Conservation (phyloP, 2,888 invertebrate genomes). For the Eupithecia vulgata region DNA sequence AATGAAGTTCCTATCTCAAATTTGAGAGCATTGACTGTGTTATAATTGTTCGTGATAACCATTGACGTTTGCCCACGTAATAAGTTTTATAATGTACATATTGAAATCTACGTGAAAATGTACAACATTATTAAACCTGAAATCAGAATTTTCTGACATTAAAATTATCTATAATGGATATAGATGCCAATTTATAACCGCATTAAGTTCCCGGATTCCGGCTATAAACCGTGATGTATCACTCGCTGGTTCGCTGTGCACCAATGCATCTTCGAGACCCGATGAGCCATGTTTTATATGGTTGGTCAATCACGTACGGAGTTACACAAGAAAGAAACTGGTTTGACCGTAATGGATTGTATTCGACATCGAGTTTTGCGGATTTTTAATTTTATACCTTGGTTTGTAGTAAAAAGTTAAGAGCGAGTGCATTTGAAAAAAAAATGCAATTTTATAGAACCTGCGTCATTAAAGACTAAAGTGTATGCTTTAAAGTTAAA, state of each 20-base stretch:
- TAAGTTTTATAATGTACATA: too few species aligned
- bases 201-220: constrained; percentile 15
- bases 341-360: constrained; percentile 23
- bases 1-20: too few species aligned
- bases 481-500: not conserved
- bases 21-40: not conserved
- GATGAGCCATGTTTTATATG: constrained; percentile 26
- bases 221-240: constrained; percentile 45
- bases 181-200: constrained; percentile 23
- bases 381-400: too few species aligned
- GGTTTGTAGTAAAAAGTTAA: too few species aligned
- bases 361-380: constrained; percentile 1
- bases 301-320: constrained; percentile 20
- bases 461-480: not conserved
- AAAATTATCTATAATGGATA: constrained; percentile 1
- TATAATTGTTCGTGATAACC: not conserved
- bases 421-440: not conserved
- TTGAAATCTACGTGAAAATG: not conserved
- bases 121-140: not conserved
- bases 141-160: not conserved
- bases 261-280: constrained; percentile 13
- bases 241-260: constrained; percentile 25
- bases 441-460: not conserved
- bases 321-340: constrained; percentile 16
- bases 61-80: not conserved